phyloP scores from a whole-genome alignment of 2,113 vertebrate species.

The Mungos mungo region DNA sequence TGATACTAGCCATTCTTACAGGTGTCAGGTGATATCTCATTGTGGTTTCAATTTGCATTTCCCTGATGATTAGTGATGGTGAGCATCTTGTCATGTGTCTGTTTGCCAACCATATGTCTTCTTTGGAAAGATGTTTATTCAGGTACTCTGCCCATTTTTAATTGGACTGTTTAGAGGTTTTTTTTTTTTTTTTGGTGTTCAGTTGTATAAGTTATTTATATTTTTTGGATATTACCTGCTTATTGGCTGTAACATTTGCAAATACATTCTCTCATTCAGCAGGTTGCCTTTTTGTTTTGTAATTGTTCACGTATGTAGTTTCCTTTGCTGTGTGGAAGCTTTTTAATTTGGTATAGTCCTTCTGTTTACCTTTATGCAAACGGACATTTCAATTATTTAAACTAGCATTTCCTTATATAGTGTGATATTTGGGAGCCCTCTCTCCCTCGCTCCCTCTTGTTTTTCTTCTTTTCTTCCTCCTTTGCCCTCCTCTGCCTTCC shows the following conservation, averaged over 20 bases:
- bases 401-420: not conserved
- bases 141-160: not conserved
- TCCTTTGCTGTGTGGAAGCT: not conserved
- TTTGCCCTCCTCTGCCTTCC: accelerated
- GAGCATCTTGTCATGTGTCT: not conserved
- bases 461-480: not conserved
- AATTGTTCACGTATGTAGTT: not conserved
- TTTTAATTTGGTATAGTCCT: not conserved
- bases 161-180: not conserved
- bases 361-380: not conserved
- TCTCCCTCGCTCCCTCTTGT: accelerated
- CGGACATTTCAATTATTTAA: not conserved
- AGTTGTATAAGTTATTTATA: not conserved
- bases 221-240: not conserved
- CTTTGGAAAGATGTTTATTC: not conserved
- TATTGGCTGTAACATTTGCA: not conserved
- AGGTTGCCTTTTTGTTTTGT: not conserved
- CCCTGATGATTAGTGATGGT: not conserved
- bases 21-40: not conserved
- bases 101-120: not conserved
- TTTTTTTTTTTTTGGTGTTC: not conserved
- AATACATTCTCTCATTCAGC: not conserved
- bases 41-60: not conserved
- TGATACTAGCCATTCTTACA: not conserved
- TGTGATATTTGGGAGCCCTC: not conserved